phyloP scores from a whole-genome alignment of 1,140 invertebrate genomes.

The Chrysopa pallens region DNA sequence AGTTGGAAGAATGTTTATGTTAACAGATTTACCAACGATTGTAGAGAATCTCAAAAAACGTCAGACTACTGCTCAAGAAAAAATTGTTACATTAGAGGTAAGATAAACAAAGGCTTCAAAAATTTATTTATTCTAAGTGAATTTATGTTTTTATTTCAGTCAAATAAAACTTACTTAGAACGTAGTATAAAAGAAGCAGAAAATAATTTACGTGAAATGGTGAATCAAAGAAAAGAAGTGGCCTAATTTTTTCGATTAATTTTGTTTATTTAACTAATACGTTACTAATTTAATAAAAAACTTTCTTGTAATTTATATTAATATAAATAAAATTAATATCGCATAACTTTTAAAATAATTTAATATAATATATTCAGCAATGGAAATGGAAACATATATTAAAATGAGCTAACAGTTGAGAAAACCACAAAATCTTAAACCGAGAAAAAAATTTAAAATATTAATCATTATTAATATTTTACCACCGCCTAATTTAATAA shows the following conservation, averaged over 20 bases:
- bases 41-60: conserved; percentile 41
- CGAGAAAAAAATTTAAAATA: too few species aligned
- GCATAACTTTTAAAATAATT: too few species aligned
- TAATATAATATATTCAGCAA: too few species aligned
- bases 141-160: conserved; percentile 19
- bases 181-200: conserved; percentile 66
- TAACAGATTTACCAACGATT: conserved; percentile 44
- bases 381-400: too few species aligned
- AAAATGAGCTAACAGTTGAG: too few species aligned
- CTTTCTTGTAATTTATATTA: too few species aligned
- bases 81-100: conserved; percentile 43
- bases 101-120: background rate
- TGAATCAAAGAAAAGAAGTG: conserved; percentile 44
- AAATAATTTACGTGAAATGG: conserved; percentile 69
- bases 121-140: background rate
- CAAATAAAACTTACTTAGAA: conserved; percentile 57
- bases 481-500: too few species aligned
- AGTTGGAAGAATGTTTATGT: conserved; percentile 70
- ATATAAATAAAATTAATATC: too few species aligned
- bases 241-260: background rate
- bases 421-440: too few species aligned
- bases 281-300: too few species aligned
- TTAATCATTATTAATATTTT: too few species aligned
- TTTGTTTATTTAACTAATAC: too few species aligned
- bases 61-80: conserved; percentile 39